These are phyloP conservation scores for Acleris cristana DNA, from an alignment of 2,888 invertebrate genomes.

Conservation along the genomic window DNA sequence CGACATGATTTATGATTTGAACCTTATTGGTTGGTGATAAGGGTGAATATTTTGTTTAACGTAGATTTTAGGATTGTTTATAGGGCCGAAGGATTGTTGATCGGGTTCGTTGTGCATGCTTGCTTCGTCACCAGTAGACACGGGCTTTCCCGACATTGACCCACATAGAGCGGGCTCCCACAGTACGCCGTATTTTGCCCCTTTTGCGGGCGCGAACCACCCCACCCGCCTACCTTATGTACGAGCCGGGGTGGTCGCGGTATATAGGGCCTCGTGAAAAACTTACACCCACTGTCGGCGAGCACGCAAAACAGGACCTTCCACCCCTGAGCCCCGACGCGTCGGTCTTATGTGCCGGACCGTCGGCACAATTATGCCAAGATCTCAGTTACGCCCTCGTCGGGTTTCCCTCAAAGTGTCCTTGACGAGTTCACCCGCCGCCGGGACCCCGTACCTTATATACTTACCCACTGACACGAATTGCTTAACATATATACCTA, in stretches of 20 bases:
- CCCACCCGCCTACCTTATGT: conserved; percentile 81
- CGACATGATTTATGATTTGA: conserved; percentile 44
- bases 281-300: conserved; percentile 81
- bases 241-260: conserved; percentile 83
- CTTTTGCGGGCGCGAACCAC: conserved; percentile 84
- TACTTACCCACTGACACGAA: conserved; percentile 58
- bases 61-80: conserved; percentile 65
- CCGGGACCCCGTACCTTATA: conserved; percentile 63
- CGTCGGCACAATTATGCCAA: conserved; percentile 57
- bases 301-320: conserved; percentile 83
- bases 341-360: conserved; percentile 71
- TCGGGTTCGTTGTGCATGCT: conserved; percentile 84
- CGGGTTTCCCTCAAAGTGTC: conserved; percentile 64
- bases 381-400: conserved; percentile 61
- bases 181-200: conserved; percentile 84
- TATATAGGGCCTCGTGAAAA: conserved; percentile 84
- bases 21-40: conserved; percentile 59
- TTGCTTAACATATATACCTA: conserved; percentile 42
- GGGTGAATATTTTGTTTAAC: conserved; percentile 49
- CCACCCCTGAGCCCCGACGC: conserved; percentile 74
- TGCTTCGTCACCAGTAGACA: conserved; percentile 81
- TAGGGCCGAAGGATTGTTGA: conserved; percentile 80
- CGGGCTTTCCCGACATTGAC: conserved; percentile 85
- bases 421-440: conserved; percentile 62
- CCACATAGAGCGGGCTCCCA: conserved; percentile 84